phyloP scores from a whole-genome alignment of 2,113 vertebrate species.

The Vulpes lagopus region DNA sequence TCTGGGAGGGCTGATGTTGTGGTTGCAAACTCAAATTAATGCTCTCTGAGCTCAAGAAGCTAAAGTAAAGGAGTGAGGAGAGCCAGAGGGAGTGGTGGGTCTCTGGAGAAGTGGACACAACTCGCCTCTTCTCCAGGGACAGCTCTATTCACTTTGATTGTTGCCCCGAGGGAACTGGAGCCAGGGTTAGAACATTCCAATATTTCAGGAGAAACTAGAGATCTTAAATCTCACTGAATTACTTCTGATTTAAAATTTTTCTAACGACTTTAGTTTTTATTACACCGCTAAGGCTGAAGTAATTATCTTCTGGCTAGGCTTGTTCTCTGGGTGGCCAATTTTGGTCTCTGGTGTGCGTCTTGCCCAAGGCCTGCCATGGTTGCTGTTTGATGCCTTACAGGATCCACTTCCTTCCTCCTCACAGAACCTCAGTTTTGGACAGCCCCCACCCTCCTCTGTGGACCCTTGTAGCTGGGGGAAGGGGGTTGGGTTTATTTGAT shows the following conservation, averaged over 20 bases:
- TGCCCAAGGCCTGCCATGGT: too few species aligned
- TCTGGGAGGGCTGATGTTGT: background rate
- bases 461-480: background rate
- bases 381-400: background rate
- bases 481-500: background rate
- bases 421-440: background rate
- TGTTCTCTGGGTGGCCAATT: background rate
- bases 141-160: background rate
- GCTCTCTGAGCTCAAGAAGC: background rate
- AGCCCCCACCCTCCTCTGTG: background rate
- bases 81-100: background rate
- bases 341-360: background rate
- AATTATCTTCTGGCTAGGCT: background rate
- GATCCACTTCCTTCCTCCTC: background rate
- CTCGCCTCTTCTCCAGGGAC: background rate
- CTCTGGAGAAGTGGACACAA: accelerated
- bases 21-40: background rate
- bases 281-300: background rate
- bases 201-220: background rate
- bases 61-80: background rate
- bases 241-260: background rate
- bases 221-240: background rate
- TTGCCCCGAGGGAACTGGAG: background rate
- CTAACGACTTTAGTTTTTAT: background rate
- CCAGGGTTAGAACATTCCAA: background rate